phyloP scores from a whole-genome alignment of 2,113 vertebrate species.

The Marmota monax region DNA sequence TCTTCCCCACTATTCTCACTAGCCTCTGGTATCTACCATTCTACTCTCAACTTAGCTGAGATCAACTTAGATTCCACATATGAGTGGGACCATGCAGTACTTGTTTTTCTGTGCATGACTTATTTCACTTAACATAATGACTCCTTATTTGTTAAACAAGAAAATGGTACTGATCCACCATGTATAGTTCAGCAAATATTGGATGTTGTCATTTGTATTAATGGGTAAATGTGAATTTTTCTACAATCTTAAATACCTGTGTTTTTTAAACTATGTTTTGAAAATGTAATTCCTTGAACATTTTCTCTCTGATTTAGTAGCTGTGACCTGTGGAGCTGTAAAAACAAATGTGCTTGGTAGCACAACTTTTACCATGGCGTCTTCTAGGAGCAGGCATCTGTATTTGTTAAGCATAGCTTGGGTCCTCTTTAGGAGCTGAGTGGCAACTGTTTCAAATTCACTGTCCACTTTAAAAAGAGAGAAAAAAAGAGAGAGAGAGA shows the following conservation, averaged over 20 bases:
- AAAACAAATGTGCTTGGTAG: not conserved
- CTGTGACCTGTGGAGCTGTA: not conserved
- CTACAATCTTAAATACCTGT: not conserved
- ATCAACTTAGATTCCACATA: not conserved
- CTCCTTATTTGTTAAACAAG: not conserved
- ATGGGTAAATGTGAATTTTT: not conserved
- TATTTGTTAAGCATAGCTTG: slow-evolving; percentile 99
- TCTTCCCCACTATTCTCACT: no score
- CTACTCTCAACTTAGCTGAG: not conserved
- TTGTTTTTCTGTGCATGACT: not conserved
- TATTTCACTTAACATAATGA: not conserved
- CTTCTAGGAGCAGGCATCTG: slow-evolving; percentile 96
- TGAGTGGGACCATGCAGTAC: not conserved
- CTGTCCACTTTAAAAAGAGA: slow-evolving; percentile 91
- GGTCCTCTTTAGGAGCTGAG: slow-evolving; percentile 95
- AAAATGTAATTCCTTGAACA: not conserved
- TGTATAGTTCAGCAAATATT: not conserved
- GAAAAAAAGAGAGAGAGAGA: slow-evolving; percentile 1
- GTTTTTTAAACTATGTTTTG: not conserved
- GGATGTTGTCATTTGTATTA: not conserved
- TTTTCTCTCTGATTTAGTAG: not conserved
- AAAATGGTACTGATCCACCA: not conserved
- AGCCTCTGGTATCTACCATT: not conserved
- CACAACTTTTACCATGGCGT: slow-evolving; percentile 93
- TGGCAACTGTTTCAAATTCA: slow-evolving; percentile 95